Evolutionary conservation across 2,888 invertebrate species (phyloP), one percentile per base, ranked within the genome.

Genomic region (Rhyacophila evoluta): DNA sequence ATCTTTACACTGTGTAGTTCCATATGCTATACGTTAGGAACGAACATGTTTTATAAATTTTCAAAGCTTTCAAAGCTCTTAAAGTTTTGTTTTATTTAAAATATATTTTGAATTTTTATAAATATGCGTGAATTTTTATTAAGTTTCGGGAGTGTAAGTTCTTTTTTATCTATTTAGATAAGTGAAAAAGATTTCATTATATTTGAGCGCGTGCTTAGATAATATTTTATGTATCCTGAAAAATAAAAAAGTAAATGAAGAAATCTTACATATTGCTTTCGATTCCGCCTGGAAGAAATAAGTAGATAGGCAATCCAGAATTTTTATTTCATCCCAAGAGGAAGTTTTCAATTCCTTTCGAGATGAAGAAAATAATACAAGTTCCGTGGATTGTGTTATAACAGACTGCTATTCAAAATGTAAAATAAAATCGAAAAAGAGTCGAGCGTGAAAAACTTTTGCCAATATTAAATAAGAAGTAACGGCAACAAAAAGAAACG

Each of bases 381-480:
- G 79, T 79, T 81, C 37, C 73, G 72, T 29, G 28, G 74, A 81
- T 81, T 77, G 79, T 70, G 81, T 79, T 81, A 79, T 79, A 79
- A 75, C 77, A 75, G 79, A 72, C 72, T 75, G 73, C 73, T 55
- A 73, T 75, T 79, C 77, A 69, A 79, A 33, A 77, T 73, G 79
- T 77, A 77, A 79, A 79, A 81, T 79, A 73, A 81, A 79, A 79
- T 74, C 67, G 11, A 72, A 74, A 74, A 74, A 78, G 38, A 74
- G 12, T 71, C 55, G 74, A 11, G 27, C 37, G 15, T 3, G 36
- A 12, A 41, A 74, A 80, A 77, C 74, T 80, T 79, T 72, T 76
- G 67, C 73, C 74, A 77, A 77, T 79, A 79, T 79, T 79, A 76
- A 73, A 76, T 79, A 75, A 77, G 55, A 72, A 72, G 19, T 69